A percentile compares a stretch with the other conserved stretches of the same genome.
These are phyloP conservation scores for Jordanella pulchra DNA, from an alignment of 2,797 vertebrate genomes.

Conservation along the genomic window DNA sequence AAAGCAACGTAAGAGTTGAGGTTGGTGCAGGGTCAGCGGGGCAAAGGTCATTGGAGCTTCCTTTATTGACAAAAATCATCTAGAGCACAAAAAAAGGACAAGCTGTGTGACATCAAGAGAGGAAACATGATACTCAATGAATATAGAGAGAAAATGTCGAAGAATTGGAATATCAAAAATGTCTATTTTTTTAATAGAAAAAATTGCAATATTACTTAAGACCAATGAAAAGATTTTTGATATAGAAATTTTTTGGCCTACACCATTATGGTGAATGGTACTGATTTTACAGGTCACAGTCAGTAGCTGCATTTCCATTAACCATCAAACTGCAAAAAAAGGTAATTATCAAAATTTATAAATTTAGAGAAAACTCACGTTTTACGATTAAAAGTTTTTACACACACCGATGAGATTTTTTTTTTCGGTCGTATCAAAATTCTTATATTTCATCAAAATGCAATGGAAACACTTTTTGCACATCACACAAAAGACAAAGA, in stretches of 20 bases:
- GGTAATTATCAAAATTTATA: not conserved
- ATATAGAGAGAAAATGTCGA: conserved; percentile 18
- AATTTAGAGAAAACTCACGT: no score
- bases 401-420: no score
- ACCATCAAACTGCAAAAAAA: not conserved
- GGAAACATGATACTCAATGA: conserved; percentile 1
- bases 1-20: conserved; percentile 84
- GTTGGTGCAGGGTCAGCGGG: conserved; percentile 54
- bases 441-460: no score
- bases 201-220: not conserved
- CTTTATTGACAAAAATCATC: conserved; percentile 40
- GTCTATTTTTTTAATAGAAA: not conserved
- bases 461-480: no score
- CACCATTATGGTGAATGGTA: not conserved
- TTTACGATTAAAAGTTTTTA: no score
- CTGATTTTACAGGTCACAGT: not conserved
- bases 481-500: no score
- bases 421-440: no score
- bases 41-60: conserved; percentile 56
- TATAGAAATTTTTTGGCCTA: not conserved
- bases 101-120: conserved; percentile 1
- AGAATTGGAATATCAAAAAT: not conserved
- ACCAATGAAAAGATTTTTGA: not conserved
- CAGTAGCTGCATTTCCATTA: not conserved
- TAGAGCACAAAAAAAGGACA: conserved; percentile 17